These are phyloP conservation scores for Psephotus haematonotus DNA, from an alignment of 2,113 vertebrate genomes.

Conservation along the genomic window DNA sequence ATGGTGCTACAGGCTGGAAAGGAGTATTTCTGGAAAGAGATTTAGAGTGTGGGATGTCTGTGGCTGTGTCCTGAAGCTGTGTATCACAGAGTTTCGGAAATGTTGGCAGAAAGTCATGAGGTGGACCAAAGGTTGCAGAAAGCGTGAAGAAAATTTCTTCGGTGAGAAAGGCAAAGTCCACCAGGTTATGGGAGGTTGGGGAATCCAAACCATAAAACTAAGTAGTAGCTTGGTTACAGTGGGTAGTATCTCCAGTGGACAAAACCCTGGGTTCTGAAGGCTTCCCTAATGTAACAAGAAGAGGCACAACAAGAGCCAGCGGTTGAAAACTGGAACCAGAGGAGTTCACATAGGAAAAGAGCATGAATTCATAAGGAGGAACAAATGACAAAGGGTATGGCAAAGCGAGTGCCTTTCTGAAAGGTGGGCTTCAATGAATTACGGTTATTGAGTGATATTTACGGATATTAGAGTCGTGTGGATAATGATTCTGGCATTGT, in stretches of 20 bases:
- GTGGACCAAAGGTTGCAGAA: neutral
- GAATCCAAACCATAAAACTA: neutral
- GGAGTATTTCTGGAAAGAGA: neutral
- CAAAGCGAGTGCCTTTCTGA: neutral
- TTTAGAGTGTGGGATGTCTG: neutral
- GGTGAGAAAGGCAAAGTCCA: neutral
- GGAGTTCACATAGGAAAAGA: neutral
- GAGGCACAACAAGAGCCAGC: neutral
- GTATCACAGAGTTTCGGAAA: neutral
- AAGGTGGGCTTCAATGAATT: neutral
- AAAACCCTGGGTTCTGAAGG: neutral
- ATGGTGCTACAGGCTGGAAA: neutral
- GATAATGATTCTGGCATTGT: neutral
- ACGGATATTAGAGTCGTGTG: fast-evolving
- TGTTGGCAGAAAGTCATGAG: neutral
- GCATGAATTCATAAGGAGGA: neutral
- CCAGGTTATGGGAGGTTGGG: neutral
- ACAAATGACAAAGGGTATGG: neutral
- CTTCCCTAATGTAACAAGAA: neutral
- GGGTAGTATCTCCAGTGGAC: neutral
- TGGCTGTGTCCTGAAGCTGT: neutral
- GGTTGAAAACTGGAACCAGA: neutral
- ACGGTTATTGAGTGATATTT: neutral
- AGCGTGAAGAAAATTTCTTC: neutral
- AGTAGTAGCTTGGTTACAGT: neutral